A percentile compares a stretch with the other conserved stretches of the same genome.
phyloP scores from a whole-genome alignment of 2,113 vertebrate genomes.

The Chlamydotis undulata region DNA sequence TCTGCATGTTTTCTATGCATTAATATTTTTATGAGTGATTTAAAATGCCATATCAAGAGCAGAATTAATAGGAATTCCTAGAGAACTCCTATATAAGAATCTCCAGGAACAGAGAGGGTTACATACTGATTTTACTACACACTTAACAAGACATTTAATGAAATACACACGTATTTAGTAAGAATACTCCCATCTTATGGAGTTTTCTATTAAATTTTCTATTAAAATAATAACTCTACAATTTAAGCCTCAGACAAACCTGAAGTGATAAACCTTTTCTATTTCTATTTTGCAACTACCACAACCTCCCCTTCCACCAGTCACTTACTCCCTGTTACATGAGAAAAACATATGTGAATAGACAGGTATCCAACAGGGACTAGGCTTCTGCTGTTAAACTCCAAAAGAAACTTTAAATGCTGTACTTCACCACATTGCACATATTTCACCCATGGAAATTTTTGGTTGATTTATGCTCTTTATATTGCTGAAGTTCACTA shows the following conservation, averaged over 20 bases:
- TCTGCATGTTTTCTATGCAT: not conserved
- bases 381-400: not conserved
- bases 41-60: not conserved
- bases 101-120: not conserved
- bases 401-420: not conserved
- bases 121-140: not conserved
- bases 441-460: not conserved
- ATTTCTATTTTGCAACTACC: not conserved
- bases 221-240: not conserved
- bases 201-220: not conserved
- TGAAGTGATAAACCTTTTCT: not conserved
- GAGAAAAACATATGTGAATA: not conserved
- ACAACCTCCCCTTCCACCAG: fast-evolving
- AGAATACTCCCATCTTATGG: not conserved
- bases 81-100: not conserved
- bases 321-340: not conserved
- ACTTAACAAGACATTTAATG: not conserved
- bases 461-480: not conserved
- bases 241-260: not conserved
- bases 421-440: not conserved
- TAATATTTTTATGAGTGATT: not conserved
- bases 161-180: not conserved
- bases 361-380: not conserved
- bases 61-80: not conserved
- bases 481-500: not conserved